These are phyloP conservation scores for Eulithis testata DNA, from an alignment of 2,888 invertebrate genomes.

Conservation along the genomic window DNA sequence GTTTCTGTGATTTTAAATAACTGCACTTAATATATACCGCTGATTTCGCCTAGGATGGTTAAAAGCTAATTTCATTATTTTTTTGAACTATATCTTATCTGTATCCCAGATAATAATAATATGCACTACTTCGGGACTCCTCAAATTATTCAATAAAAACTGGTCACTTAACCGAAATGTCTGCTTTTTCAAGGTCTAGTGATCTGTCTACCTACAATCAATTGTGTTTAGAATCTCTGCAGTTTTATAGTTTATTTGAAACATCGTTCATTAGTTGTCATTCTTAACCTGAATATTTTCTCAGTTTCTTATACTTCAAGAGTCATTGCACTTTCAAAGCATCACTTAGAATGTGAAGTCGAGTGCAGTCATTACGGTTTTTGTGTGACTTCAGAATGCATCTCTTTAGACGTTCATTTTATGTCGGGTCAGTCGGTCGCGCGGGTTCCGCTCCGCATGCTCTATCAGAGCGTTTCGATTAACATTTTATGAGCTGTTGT, in stretches of 20 bases:
- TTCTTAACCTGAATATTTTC: conserved; percentile 20
- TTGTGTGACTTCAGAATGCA: conserved; percentile 40
- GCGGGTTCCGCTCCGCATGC: conserved; percentile 74
- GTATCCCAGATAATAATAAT: neutral
- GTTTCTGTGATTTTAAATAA: conserved; percentile 15
- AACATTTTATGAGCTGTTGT: conserved; percentile 46
- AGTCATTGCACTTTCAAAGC: conserved; percentile 35
- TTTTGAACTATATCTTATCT: too few species aligned
- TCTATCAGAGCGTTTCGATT: conserved; percentile 62
- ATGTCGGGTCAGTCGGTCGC: conserved; percentile 72
- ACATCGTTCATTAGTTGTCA: neutral
- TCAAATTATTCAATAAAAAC: neutral
- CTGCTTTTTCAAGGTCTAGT: neutral
- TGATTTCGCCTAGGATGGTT: neutral
- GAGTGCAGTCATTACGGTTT: conserved; percentile 39
- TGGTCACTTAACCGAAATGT: neutral
- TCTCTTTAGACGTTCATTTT: conserved; percentile 45
- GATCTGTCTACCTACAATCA: neutral
- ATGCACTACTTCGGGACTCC: neutral
- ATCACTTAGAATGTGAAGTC: conserved; percentile 35
- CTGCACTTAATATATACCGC: conserved; percentile 16
- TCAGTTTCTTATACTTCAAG: conserved; percentile 20
- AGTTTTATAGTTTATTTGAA: too few species aligned
- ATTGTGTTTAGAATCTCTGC: neutral
- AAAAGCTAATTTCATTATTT: neutral